Conservation (phyloP, 1,140 invertebrate species). For the Drosophila cardini region DNA sequence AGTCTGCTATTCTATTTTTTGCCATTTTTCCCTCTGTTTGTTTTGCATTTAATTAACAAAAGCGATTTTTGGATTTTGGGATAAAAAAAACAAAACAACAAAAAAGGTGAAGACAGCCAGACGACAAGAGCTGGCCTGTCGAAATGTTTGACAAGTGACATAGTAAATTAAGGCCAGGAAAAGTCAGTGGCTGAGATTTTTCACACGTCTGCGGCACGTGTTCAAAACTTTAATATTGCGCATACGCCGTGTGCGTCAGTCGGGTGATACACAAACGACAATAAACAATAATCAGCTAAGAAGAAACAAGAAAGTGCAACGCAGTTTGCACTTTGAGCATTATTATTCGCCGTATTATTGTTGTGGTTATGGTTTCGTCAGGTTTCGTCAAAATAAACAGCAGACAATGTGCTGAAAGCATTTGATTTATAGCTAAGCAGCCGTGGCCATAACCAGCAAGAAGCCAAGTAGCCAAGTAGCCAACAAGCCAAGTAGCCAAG, state of each 20-base stretch:
- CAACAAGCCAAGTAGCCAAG: too few species aligned
- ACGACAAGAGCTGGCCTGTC: slow-evolving; percentile 40
- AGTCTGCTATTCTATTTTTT: slow-evolving; percentile 64
- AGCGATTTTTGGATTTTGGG: slow-evolving; percentile 32
- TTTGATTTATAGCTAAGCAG: slow-evolving; percentile 74
- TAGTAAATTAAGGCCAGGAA: slow-evolving; percentile 57
- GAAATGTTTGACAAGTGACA: slow-evolving; percentile 70
- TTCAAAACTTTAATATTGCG: slow-evolving; percentile 36
- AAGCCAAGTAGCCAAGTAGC: too few species aligned
- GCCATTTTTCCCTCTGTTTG: neutral
- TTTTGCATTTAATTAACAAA: slow-evolving; percentile 63
- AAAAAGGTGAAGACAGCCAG: slow-evolving; percentile 4
- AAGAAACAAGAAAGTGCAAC: slow-evolving; percentile 54
- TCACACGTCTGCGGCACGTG: slow-evolving; percentile 55
- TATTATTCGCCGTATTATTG: neutral
- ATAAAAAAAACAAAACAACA: slow-evolving; percentile 16
- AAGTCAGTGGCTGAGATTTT: neutral
- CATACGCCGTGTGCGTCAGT: slow-evolving; percentile 55
- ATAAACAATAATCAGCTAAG: slow-evolving; percentile 10
- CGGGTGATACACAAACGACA: slow-evolving; percentile 18
- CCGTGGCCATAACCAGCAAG: slow-evolving; percentile 28
- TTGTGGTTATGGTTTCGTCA: slow-evolving; percentile 21
- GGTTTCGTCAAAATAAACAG: slow-evolving; percentile 59
- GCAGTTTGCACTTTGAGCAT: slow-evolving; percentile 57
- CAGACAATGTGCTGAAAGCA: slow-evolving; percentile 67